phyloP scores from a whole-genome alignment of 2,113 vertebrate species.

The Eidolon helvum region DNA sequence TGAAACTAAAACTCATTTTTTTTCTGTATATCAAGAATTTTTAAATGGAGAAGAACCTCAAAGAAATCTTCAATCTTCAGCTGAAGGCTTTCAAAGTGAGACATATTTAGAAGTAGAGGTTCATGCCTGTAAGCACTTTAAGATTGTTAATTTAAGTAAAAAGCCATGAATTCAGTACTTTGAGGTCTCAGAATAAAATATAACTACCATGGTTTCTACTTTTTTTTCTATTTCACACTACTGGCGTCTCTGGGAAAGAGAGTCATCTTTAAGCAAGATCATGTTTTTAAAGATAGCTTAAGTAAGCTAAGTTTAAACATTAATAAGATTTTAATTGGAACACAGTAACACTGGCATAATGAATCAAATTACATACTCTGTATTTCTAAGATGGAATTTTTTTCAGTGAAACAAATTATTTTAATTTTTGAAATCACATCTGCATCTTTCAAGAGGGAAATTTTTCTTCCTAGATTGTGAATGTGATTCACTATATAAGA shows the following conservation, averaged over 20 bases:
- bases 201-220: slow-evolving; percentile 25
- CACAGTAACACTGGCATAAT: slow-evolving; percentile 27
- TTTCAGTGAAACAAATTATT: slow-evolving; percentile 47
- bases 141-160: slow-evolving; percentile 51
- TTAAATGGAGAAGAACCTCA: slow-evolving; percentile 60
- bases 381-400: slow-evolving; percentile 43
- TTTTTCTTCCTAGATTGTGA: slow-evolving; percentile 44
- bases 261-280: slow-evolving; percentile 1
- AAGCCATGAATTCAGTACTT: slow-evolving; percentile 48
- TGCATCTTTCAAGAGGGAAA: neutral
- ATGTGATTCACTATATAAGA: neutral
- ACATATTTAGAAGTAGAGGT: slow-evolving; percentile 41
- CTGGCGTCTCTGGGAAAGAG: slow-evolving; percentile 21
- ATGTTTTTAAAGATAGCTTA: slow-evolving; percentile 37
- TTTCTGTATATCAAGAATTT: slow-evolving; percentile 70
- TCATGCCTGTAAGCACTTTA: slow-evolving; percentile 55
- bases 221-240: slow-evolving; percentile 35
- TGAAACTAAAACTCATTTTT: slow-evolving; percentile 64
- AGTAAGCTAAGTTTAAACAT: slow-evolving; percentile 40
- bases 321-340: slow-evolving; percentile 53
- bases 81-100: slow-evolving; percentile 54
- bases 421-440: slow-evolving; percentile 55
- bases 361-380: slow-evolving; percentile 40
- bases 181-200: slow-evolving; percentile 60
- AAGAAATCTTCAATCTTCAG: slow-evolving; percentile 60